Percentiles rank a stretch among this genome's conserved stretches.
Evolutionary conservation across 2,888 invertebrate species (phyloP).

Genomic region (Synergus laeviventris): DNA sequence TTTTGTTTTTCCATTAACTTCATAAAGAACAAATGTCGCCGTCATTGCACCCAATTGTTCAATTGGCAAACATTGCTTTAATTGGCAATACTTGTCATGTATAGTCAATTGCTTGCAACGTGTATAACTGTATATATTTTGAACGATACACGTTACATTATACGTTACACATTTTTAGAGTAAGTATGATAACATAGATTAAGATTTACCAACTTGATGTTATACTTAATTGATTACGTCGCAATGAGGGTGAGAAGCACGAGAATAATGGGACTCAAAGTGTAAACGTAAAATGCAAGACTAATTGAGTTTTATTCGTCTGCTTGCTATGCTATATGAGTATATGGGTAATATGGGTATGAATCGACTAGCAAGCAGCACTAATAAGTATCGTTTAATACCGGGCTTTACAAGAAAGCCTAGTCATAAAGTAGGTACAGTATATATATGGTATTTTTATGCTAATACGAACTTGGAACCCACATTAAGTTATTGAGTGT

Average conservation of each 20-base stretch:
- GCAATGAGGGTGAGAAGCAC: background rate
- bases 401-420: background rate
- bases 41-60: too few species aligned
- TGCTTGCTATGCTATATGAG: constrained; percentile 2
- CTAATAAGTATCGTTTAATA: constrained; percentile 21
- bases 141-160: too few species aligned
- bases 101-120: too few species aligned
- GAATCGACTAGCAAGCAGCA: constrained; percentile 19
- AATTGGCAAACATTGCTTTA: too few species aligned
- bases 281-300: background rate
- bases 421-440: constrained; percentile 6
- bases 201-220: constrained; percentile 4
- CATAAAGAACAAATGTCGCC: too few species aligned
- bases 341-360: background rate
- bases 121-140: too few species aligned
- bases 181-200: background rate
- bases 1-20: too few species aligned
- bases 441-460: constrained; percentile 24
- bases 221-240: background rate
- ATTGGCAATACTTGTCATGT: too few species aligned
- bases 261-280: background rate
- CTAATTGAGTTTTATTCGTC: constrained; percentile 23
- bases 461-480: constrained; percentile 19
- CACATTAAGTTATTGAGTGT: background rate
- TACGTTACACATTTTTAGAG: too few species aligned